These are phyloP conservation scores for Mustela lutreola DNA, from an alignment of 2,113 vertebrate genomes.

Conservation along the genomic window DNA sequence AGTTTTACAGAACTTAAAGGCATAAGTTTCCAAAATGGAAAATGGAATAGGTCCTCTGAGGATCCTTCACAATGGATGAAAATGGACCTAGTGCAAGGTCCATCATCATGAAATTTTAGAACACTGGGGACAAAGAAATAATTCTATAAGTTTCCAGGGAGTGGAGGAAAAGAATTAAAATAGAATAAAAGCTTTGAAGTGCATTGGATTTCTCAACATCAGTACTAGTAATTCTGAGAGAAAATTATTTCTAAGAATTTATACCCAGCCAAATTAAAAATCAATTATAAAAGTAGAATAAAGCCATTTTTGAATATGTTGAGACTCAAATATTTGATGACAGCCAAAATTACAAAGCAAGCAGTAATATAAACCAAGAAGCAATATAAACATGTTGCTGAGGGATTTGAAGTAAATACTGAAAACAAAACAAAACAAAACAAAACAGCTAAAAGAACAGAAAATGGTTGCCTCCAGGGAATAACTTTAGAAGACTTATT, in stretches of 20 bases:
- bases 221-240: background rate
- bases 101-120: constrained; percentile 8
- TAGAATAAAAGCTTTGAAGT: background rate
- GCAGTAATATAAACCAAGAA: constrained; percentile 5
- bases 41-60: background rate
- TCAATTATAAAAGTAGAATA: background rate
- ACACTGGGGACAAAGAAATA: background rate
- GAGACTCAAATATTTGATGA: background rate
- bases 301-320: constrained; percentile 42
- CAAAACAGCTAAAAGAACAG: background rate
- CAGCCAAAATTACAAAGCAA: background rate
- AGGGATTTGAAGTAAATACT: constrained; percentile 1
- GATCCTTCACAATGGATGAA: background rate
- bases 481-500: background rate
- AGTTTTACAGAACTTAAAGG: background rate
- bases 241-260: constrained; percentile 37
- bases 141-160: background rate
- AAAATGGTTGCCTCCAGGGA: background rate
- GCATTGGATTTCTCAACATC: background rate
- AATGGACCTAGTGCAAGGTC: background rate
- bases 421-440: background rate
- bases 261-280: constrained; percentile 15
- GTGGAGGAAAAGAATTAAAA: constrained; percentile 18
- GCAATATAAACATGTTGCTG: background rate
- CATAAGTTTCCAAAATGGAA: constrained; percentile 31